These are phyloP conservation scores for Drosophila dunni DNA, from an alignment of 1,140 invertebrate genomes.

Conservation along the genomic window DNA sequence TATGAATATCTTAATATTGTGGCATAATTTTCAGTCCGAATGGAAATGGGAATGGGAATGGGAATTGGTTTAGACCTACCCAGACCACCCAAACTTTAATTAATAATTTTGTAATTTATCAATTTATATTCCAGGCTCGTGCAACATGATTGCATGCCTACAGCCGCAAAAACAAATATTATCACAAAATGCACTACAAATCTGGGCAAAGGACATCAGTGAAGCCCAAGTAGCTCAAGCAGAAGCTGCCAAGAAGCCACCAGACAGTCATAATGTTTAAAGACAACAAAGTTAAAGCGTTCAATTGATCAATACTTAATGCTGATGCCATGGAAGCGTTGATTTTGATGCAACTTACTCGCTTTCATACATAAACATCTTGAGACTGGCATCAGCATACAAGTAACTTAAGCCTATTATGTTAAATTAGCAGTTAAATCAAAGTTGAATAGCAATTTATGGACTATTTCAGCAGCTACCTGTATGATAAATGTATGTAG, in stretches of 20 bases:
- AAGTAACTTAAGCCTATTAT: slow-evolving; percentile 20
- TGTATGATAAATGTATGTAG: not conserved
- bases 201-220: not conserved
- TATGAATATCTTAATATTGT: slow-evolving; percentile 81
- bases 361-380: not conserved
- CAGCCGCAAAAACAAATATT: slow-evolving; percentile 61
- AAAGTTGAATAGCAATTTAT: not conserved
- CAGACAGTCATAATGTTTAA: not conserved
- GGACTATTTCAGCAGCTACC: not conserved
- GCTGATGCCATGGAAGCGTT: slow-evolving; percentile 17
- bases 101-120: slow-evolving; percentile 81
- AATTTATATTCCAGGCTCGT: slow-evolving; percentile 63
- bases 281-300: not conserved
- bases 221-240: not conserved
- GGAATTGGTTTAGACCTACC: not conserved
- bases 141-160: slow-evolving; percentile 26
- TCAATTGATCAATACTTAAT: slow-evolving; percentile 58
- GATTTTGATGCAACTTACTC: not conserved
- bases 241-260: slow-evolving; percentile 13
- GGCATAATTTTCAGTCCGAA: slow-evolving; percentile 57
- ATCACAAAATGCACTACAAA: slow-evolving; percentile 44
- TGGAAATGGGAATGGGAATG: not conserved
- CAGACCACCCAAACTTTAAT: slow-evolving; percentile 55
- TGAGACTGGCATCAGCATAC: not conserved
- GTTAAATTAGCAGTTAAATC: slow-evolving; percentile 20